Base-by-base conservation (phyloP, 2,113 vertebrate species). In the Gambusia holbrooki region DNA sequence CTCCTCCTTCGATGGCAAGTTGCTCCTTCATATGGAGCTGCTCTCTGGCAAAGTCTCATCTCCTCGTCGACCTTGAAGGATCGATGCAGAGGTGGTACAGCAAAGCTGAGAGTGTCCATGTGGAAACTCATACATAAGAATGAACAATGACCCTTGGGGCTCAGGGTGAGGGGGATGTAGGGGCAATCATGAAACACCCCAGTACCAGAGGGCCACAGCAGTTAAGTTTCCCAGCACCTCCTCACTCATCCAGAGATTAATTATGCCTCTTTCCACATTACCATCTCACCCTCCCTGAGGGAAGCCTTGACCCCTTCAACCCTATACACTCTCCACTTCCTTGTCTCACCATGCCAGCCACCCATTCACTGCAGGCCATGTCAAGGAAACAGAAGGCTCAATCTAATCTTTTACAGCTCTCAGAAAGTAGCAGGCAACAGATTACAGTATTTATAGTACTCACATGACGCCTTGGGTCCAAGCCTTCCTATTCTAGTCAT, bases 101-200 rank as follows among this genome's bases (percentile, higher is more conserved):
- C 80, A 80, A 89, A 88, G 91, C 87, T 79, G 88, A 86, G 88
- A 86, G 89, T 90, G 87, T 87, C 84, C 76, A 79, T 79, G 86
- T 87, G 88, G 90, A 90, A 89, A 87, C 93, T 94, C 94, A 94
- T 94, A 93, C 94, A 95, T 94, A 94, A 93, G 90, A 91, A 94
- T 93, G 93, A 94, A 92, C 89, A 88, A 93, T 92, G 81, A 89
- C 90, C 90, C 77, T 77, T 75, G 84, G 88, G 88, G 86, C 84
- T 68, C 71, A 25, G 76, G 77, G 79, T 64, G 73, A 81, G 83
- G 63, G 79, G 63, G 70, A 68, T 64, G 84, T 62, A 86, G 79
- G 84, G 85, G 82, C 79, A 80, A 78, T 90, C 84, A 82, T 66
- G 28, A 86, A 89, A 89, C 86, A 88, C 80, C 74, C 73, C 69